Evolutionary conservation across 1,140 invertebrate genomes (phyloP).

Genomic region (Latrodectus geometricus): DNA sequence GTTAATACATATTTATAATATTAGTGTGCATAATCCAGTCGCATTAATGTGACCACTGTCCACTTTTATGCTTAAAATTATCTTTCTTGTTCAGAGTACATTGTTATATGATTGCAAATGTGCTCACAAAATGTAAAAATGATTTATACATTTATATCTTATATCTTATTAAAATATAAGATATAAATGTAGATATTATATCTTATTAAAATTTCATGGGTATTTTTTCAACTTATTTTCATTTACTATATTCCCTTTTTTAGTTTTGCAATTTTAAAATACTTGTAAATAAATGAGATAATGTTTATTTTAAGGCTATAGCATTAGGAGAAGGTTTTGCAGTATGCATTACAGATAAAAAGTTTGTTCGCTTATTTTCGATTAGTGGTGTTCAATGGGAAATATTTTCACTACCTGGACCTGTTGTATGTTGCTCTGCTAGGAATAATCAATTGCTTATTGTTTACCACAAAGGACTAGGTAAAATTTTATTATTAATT

Average conservation of each 20-base stretch:
- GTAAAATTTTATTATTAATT: slow-evolving; percentile 66
- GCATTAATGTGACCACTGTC: too few relatives aligned
- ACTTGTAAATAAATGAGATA: neutral
- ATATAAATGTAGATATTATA: too few relatives aligned
- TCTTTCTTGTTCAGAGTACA: too few relatives aligned
- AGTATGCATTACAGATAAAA: slow-evolving; percentile 80
- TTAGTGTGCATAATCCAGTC: too few relatives aligned
- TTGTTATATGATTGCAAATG: too few relatives aligned
- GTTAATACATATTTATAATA: too few relatives aligned
- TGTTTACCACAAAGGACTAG: slow-evolving; percentile 79
- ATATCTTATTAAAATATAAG: too few relatives aligned
- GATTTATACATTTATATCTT: too few relatives aligned
- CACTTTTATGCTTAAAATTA: too few relatives aligned
- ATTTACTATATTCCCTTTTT: neutral
- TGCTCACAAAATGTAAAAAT: too few relatives aligned
- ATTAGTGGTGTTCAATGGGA: slow-evolving; percentile 87
- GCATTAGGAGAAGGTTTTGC: slow-evolving; percentile 67
- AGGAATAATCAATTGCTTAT: slow-evolving; percentile 79
- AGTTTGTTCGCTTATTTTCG: slow-evolving; percentile 85
- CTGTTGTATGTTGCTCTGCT: slow-evolving; percentile 78
- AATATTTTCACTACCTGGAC: slow-evolving; percentile 79
- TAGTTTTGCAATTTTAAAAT: neutral
- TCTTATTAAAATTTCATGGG: neutral
- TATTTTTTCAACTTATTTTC: neutral
- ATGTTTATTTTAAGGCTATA: slow-evolving; percentile 28